Evolutionary conservation across 2,888 invertebrate genomes (phyloP).

Genomic region (Agonopterix alstromeriana): DNA sequence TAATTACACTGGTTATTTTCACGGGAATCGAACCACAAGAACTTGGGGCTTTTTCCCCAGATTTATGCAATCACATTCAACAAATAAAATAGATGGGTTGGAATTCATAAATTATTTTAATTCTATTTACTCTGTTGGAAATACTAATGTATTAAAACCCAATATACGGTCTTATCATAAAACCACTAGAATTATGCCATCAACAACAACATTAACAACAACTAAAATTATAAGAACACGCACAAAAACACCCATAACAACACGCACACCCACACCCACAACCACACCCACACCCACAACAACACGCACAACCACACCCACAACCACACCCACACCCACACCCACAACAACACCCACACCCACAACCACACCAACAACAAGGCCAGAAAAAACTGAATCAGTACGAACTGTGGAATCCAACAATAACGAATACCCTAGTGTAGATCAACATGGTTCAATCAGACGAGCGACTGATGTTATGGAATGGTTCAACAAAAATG

Average conservation of each 20-base stretch:
- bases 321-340: background rate
- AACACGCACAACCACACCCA: background rate
- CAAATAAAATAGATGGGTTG: no score
- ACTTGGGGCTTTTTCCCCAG: no score
- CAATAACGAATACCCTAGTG: background rate
- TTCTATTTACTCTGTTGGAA: no score
- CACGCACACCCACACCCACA: background rate
- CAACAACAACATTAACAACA: background rate
- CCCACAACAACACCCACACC: background rate
- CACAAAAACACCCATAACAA: background rate
- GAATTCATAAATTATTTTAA: no score
- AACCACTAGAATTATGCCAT: no score
- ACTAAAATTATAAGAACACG: background rate
- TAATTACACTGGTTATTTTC: no score
- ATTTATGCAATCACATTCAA: no score
- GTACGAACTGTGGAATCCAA: background rate
- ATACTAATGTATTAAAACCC: no score
- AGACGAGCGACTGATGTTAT: constrained; percentile 24
- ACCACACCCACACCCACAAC: background rate
- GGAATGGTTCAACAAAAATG: constrained; percentile 40
- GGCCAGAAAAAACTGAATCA: background rate
- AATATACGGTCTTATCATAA: no score
- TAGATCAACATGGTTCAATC: background rate
- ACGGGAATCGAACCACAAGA: no score
- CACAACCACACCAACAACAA: background rate